Percentiles rank a stretch among this genome's conserved stretches.
Conservation (phyloP, 92 coral and sea anemone genomes). For the Heteractis magnifica region DNA sequence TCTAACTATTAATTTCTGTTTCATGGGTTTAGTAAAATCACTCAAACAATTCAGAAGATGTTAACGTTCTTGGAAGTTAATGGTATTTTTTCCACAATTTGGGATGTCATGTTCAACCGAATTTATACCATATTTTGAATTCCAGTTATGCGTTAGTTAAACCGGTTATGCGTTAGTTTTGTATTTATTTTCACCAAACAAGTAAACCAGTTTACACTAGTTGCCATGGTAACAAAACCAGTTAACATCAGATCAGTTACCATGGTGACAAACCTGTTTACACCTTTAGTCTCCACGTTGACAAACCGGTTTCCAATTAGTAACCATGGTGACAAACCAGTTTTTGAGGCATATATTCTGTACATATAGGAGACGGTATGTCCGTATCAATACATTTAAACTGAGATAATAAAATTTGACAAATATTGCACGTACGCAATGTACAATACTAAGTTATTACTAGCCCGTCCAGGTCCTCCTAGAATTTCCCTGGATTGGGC, state of each 20-base stretch:
- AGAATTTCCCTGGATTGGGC: neutral
- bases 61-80: too few species aligned
- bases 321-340: neutral
- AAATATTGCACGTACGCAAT: neutral
- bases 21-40: too few species aligned
- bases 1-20: too few species aligned
- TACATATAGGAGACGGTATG: neutral
- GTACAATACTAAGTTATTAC: neutral
- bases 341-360: neutral
- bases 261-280: neutral
- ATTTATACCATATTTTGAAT: too few species aligned
- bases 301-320: too few species aligned
- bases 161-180: neutral
- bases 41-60: too few species aligned
- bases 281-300: neutral
- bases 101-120: too few species aligned
- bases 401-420: neutral
- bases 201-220: neutral
- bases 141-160: neutral
- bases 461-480: neutral
- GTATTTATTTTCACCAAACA: neutral
- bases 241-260: neutral
- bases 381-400: neutral
- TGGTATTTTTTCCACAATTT: too few species aligned
- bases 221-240: neutral